A percentile compares a stretch with the other conserved stretches of the same genome.
phyloP scores from a whole-genome alignment of 2,113 vertebrate genomes.

The Cyprinodon brontotheroides region DNA sequence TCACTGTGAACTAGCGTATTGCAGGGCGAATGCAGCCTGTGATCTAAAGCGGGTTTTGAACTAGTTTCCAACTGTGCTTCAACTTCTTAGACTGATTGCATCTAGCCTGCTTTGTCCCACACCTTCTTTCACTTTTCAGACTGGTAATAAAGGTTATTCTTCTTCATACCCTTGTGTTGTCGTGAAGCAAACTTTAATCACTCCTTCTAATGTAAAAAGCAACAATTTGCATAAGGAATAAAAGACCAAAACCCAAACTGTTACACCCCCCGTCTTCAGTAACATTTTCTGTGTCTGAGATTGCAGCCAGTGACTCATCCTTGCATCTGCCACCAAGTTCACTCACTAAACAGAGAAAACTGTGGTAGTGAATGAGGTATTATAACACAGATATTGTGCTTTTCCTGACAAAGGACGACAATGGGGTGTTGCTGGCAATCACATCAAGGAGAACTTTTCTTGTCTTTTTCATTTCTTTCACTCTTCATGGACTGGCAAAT shows the following conservation, averaged over 20 bases:
- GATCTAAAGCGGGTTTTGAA: constrained; percentile 7
- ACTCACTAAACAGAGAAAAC: constrained; percentile 11
- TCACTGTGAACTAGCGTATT: constrained; percentile 8
- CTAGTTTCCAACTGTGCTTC: constrained; percentile 9
- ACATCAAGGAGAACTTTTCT: neutral
- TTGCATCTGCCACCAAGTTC: constrained; percentile 21
- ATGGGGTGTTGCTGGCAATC: neutral
- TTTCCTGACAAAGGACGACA: constrained; percentile 2
- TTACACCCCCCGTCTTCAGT: constrained; percentile 27
- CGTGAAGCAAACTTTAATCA: constrained; percentile 11
- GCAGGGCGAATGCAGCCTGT: neutral
- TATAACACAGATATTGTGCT: constrained; percentile 18
- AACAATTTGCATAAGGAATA: constrained; percentile 32
- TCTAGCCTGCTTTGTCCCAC: neutral
- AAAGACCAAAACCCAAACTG: neutral
- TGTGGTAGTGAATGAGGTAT: constrained; percentile 17
- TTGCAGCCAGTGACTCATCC: constrained; percentile 50
- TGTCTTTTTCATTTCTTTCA: neutral
- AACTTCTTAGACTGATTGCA: neutral
- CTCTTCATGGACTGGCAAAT: neutral
- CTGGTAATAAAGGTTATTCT: neutral
- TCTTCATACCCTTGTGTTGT: neutral
- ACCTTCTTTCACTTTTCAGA: neutral
- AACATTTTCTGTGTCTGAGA: constrained; percentile 2
- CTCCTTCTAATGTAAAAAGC: neutral